phyloP scores from a whole-genome alignment of 53 echinoderm and acorn worm species.

The Zoroaster sp. region DNA sequence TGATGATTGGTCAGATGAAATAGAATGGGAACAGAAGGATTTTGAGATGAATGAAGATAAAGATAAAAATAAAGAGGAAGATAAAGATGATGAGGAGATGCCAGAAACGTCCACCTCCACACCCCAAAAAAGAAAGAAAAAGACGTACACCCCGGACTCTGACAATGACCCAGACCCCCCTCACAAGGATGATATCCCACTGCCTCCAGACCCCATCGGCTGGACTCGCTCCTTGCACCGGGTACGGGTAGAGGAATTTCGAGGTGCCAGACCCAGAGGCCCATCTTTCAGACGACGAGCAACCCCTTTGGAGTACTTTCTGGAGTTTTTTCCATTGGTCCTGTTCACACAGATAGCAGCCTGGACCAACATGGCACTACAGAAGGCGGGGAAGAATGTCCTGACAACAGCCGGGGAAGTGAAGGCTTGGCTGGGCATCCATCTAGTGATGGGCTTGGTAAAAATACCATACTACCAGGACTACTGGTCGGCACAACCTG shows the following conservation, averaged over 20 bases:
- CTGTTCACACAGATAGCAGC: background rate
- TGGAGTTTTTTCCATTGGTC: background rate
- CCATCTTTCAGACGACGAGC: background rate
- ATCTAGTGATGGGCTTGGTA: constrained; percentile 20
- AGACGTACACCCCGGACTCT: background rate
- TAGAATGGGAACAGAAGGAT: too few relatives aligned
- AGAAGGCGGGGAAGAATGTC: background rate
- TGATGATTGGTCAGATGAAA: too few relatives aligned
- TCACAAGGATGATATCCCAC: background rate
- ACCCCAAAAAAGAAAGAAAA: background rate
- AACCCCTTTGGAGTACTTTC: background rate
- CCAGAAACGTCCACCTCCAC: background rate
- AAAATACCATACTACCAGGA: constrained; percentile 15
- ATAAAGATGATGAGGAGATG: background rate
- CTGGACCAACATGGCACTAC: constrained; percentile 17
- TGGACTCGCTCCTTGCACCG: background rate
- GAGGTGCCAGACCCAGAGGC: background rate
- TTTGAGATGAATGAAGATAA: too few relatives aligned
- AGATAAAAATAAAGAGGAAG: background rate
- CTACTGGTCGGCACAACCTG: constrained; percentile 4
- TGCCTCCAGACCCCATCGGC: background rate
- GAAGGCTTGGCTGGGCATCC: constrained; percentile 14
- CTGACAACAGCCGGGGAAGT: background rate
- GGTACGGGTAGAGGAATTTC: background rate
- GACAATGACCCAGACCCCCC: constrained; percentile 20